phyloP scores from a whole-genome alignment of 2,797 vertebrate genomes.

The Mormyrus hasselquistii region DNA sequence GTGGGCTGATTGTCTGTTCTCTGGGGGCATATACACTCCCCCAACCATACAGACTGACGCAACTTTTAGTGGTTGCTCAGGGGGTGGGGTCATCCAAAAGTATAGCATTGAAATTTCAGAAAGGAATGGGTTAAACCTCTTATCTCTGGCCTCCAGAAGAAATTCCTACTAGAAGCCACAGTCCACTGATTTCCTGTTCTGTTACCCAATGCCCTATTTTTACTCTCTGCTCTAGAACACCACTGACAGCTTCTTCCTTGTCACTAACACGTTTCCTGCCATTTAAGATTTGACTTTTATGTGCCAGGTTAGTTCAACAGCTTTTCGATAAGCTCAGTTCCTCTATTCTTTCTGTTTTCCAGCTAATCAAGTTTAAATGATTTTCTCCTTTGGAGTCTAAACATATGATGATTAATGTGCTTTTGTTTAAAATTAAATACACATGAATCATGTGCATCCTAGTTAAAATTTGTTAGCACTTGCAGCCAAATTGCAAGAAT shows the following conservation, averaged over 20 bases:
- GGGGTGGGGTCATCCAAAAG: neutral
- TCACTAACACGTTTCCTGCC: constrained; percentile 74
- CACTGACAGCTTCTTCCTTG: constrained; percentile 89
- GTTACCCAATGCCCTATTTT: constrained; percentile 93
- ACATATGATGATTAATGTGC: neutral
- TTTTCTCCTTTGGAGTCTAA: neutral
- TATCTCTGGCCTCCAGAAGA: constrained; percentile 89
- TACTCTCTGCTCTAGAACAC: constrained; percentile 80
- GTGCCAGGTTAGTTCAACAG: constrained; percentile 46
- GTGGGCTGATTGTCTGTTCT: neutral
- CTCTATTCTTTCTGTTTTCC: constrained; percentile 2
- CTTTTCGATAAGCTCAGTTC: constrained; percentile 13
- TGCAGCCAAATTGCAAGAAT: neutral
- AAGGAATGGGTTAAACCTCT: constrained; percentile 81
- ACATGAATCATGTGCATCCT: neutral
- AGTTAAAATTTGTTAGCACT: neutral
- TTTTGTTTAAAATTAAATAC: constrained; percentile 3
- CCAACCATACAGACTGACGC: neutral
- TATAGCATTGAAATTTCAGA: constrained; percentile 51
- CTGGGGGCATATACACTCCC: neutral
- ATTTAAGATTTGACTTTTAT: constrained; percentile 68
- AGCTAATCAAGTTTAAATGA: constrained; percentile 20
- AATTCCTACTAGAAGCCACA: constrained; percentile 86
- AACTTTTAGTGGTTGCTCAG: constrained; percentile 44
- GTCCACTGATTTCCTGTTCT: constrained; percentile 87